Percentiles rank a stretch among this genome's conserved stretches.
Conservation (phyloP, 2,113 vertebrate genomes). For the Pterocles gutturalis region DNA sequence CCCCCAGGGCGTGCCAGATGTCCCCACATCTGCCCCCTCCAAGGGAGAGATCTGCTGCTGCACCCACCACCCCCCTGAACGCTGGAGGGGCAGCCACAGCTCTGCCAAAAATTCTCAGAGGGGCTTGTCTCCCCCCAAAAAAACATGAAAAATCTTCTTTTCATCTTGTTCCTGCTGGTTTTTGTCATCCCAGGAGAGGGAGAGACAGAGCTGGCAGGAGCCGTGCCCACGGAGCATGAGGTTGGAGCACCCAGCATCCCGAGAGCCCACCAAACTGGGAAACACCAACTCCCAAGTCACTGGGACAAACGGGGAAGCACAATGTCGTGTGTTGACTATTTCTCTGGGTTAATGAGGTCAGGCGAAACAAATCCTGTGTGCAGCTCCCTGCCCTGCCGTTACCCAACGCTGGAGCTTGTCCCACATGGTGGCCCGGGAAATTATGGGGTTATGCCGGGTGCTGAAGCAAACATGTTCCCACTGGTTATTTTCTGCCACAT, state of each 20-base stretch:
- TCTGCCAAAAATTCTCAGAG: not conserved
- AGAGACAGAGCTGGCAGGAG: not conserved
- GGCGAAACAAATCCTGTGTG: not conserved
- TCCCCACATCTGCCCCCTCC: not conserved
- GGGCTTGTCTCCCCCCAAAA: fast-evolving
- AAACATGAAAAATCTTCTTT: not conserved
- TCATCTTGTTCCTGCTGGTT: not conserved
- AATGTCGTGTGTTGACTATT: not conserved
- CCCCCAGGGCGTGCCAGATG: not conserved
- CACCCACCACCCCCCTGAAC: not conserved
- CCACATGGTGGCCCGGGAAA: not conserved
- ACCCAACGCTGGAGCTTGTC: not conserved
- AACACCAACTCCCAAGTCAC: not conserved
- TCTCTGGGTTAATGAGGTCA: not conserved
- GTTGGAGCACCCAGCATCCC: not conserved
- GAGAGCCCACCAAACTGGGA: not conserved
- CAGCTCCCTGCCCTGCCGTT: not conserved
- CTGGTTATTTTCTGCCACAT: constrained; percentile 9
- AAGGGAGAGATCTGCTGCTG: not conserved
- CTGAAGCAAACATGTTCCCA: not conserved
- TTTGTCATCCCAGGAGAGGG: not conserved
- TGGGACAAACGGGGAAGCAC: not conserved
- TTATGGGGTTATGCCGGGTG: fast-evolving
- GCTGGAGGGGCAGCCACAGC: not conserved
- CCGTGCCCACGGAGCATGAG: fast-evolving